Evolutionary conservation across 2,888 invertebrate species (phyloP).

Genomic region (Phaedon cochleariae): DNA sequence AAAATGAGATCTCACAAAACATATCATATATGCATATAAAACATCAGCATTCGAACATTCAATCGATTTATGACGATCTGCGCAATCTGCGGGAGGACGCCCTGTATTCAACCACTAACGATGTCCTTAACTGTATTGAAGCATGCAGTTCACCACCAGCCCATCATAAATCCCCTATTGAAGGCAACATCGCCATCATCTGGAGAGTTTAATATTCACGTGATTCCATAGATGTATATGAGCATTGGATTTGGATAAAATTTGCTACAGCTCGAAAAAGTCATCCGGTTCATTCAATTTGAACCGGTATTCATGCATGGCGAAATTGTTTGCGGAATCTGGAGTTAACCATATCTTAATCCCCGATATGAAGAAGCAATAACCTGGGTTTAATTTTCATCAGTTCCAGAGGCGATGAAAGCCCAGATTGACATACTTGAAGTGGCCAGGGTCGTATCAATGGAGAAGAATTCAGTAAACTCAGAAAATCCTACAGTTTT

Average conservation of each 20-base stretch:
- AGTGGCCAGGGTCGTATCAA: slow-evolving; percentile 23
- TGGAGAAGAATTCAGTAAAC: too few species aligned
- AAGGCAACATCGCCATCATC: neutral
- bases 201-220: slow-evolving; percentile 7
- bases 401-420: slow-evolving; percentile 39
- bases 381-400: slow-evolving; percentile 41
- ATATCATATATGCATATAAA: too few species aligned
- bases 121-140: neutral
- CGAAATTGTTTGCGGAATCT: slow-evolving; percentile 35
- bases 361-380: slow-evolving; percentile 40
- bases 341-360: slow-evolving; percentile 42
- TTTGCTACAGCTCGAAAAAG: slow-evolving; percentile 34
- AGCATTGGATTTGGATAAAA: slow-evolving; percentile 18
- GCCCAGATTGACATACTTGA: slow-evolving; percentile 34
- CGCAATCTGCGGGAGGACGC: too few species aligned
- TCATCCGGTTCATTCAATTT: slow-evolving; percentile 38
- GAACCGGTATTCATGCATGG: slow-evolving; percentile 36
- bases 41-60: too few species aligned
- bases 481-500: too few species aligned
- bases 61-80: too few species aligned
- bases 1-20: too few species aligned
- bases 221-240: slow-evolving; percentile 11
- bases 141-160: neutral
- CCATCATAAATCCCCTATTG: neutral
- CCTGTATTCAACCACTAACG: neutral